phyloP scores from a whole-genome alignment of 2,113 vertebrate species.

The Spilogale gracilis region DNA sequence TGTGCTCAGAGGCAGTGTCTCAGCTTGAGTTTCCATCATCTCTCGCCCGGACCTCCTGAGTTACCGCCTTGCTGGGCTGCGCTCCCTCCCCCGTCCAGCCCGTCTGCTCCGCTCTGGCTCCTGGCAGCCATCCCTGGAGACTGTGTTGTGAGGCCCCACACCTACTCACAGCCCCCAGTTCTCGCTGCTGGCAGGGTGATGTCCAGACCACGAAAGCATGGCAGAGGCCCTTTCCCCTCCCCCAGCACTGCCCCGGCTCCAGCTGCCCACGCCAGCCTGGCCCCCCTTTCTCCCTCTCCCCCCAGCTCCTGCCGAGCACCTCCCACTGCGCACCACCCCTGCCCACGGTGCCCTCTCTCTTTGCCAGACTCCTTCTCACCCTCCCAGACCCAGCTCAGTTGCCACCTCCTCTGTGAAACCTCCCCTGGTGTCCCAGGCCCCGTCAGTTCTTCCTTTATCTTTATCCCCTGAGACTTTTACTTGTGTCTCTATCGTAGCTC shows the following conservation, averaged over 20 bases:
- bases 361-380: not conserved
- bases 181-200: not conserved
- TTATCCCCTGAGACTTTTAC: not conserved
- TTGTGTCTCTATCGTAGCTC: not conserved
- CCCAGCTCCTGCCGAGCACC: not conserved
- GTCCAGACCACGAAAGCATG: not conserved
- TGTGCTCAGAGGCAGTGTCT: not conserved
- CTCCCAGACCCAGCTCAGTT: not conserved
- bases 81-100: not conserved
- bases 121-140: not conserved
- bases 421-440: not conserved
- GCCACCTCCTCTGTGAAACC: not conserved
- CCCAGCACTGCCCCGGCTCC: not conserved
- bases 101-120: not conserved
- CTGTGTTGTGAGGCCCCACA: rapidly evolving
- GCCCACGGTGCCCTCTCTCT: not conserved
- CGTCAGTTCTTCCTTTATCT: not conserved
- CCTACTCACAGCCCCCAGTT: not conserved
- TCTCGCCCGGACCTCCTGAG: not conserved
- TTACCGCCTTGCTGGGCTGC: not conserved
- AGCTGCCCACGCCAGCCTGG: not conserved
- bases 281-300: not conserved
- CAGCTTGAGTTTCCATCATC: not conserved
- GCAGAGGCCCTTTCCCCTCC: too few relatives aligned
- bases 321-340: rapidly evolving